Percentiles rank a stretch among this genome's conserved stretches.
These are phyloP conservation scores for Abrostola tripartita DNA, from an alignment of 2,888 invertebrate genomes.

Conservation along the genomic window DNA sequence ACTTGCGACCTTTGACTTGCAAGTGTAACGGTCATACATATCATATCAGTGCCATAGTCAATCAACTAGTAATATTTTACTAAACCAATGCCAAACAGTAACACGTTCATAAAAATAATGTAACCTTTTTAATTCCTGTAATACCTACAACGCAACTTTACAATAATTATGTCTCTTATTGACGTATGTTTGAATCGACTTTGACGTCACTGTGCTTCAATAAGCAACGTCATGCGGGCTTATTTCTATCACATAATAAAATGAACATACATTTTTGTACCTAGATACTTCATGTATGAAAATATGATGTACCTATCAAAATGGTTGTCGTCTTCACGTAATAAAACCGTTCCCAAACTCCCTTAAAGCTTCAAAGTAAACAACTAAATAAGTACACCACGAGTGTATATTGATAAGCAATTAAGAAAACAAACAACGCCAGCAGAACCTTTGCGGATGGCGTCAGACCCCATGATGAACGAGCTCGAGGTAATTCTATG, in stretches of 20 bases:
- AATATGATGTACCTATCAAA: no score
- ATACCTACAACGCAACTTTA: no score
- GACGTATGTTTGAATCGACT: no score
- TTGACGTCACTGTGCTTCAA: constrained; percentile 36
- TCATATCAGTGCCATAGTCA: no score
- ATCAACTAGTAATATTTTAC: no score
- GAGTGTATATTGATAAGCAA: constrained; percentile 52
- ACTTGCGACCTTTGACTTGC: no score
- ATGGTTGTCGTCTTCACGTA: neutral
- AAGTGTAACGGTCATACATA: no score
- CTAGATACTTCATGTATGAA: no score
- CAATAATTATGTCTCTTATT: no score
- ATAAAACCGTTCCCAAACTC: neutral
- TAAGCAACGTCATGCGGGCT: constrained; percentile 29
- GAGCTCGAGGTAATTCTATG: constrained; percentile 72
- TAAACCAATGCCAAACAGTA: no score
- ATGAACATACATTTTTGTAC: neutral
- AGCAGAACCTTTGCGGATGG: constrained; percentile 55
- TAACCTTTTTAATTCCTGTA: no score
- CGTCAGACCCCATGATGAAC: constrained; percentile 68
- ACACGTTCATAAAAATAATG: no score
- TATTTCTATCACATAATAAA: constrained; percentile 18
- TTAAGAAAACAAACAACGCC: constrained; percentile 65
- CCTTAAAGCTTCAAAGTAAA: neutral
- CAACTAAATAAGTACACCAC: constrained; percentile 11